Base-by-base conservation (phyloP, 1,140 invertebrate genomes). In the Telenomus remus region DNA sequence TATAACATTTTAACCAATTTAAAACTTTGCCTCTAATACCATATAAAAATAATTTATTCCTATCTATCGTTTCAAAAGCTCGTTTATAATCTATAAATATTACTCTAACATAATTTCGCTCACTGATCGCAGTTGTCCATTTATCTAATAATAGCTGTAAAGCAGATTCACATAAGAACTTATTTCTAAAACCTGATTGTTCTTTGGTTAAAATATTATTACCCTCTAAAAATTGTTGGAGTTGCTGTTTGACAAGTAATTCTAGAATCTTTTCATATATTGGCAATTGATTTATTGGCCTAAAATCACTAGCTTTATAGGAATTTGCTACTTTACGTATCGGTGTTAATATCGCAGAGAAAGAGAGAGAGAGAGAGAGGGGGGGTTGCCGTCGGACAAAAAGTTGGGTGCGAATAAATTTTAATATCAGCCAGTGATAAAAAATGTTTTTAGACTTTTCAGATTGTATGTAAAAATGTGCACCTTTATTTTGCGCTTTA, bases 121-220 rank as follows among this genome's bases (percentile, higher is more conserved):
- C 43, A 4, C 35, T 35, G 14, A 69, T 69, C 6, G 13, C 42
- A 11, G 42, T 53, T 34, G 49, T 53, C 47, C 55, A 69, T 14
- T 51, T 13, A 42, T 69, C 55, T 54, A 60, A 50, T 10, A 66
- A 46, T 43, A 57, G 10, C 27, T 66, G 54, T 19, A 66, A 51
- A 4, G 63, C 63, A 16, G 43, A 56, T n/a, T 65, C 63, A n/a
- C 63, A 63, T 11, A 46, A 53, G 39, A 35, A 13, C 4, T 15
- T 33, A n/a, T 33, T 49, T 57, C 53, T 6, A 51, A 57, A 66
- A 33, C 63, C 44, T 15, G 66, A 44, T 39, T 63, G 57, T 56
- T 71, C 66, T 37, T 71, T 56, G 8, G 63, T 63, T 46, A 71
- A 51, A 51, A 71, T 71, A 39, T 63, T 39, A 39, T 70, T 54